A percentile compares a stretch with the other conserved stretches of the same genome.
These are phyloP conservation scores for Machaerirhynchus nigripectus DNA, from an alignment of 2,113 vertebrate species.

Conservation along the genomic window DNA sequence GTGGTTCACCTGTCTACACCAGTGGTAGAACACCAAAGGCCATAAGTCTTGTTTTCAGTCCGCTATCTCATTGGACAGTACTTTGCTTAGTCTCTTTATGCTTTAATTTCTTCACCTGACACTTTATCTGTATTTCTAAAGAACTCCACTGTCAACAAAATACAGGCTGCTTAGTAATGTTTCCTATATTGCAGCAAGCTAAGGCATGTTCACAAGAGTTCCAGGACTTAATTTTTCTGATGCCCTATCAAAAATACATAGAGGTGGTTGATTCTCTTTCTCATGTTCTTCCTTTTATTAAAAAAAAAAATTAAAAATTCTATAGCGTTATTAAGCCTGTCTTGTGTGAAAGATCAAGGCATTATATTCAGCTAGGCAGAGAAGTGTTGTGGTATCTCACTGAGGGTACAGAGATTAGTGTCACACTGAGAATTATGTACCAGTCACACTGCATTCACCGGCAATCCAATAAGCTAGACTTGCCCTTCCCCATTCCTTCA, in stretches of 20 bases:
- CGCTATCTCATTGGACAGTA: not conserved
- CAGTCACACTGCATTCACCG: not conserved
- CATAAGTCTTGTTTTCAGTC: not conserved
- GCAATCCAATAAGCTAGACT: not conserved
- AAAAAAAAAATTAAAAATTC: not conserved
- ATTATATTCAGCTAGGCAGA: not conserved
- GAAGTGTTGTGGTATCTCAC: not conserved
- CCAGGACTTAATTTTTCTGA: not conserved
- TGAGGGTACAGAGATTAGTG: not conserved
- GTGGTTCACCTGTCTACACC: not conserved
- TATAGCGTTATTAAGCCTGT: not conserved
- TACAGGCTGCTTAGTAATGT: not conserved
- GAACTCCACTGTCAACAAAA: not conserved
- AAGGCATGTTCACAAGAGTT: not conserved
- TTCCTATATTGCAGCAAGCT: not conserved
- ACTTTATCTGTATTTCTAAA: not conserved
- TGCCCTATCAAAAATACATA: not conserved
- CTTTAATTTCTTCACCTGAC: not conserved
- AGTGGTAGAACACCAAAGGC: not conserved
- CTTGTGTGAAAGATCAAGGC: not conserved
- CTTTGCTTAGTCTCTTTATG: not conserved
- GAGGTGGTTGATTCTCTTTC: not conserved
- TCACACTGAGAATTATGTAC: not conserved
- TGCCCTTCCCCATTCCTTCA: not conserved
- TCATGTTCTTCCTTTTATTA: not conserved